phyloP scores from a whole-genome alignment of 2,113 vertebrate genomes.

The Arizona elegans region DNA sequence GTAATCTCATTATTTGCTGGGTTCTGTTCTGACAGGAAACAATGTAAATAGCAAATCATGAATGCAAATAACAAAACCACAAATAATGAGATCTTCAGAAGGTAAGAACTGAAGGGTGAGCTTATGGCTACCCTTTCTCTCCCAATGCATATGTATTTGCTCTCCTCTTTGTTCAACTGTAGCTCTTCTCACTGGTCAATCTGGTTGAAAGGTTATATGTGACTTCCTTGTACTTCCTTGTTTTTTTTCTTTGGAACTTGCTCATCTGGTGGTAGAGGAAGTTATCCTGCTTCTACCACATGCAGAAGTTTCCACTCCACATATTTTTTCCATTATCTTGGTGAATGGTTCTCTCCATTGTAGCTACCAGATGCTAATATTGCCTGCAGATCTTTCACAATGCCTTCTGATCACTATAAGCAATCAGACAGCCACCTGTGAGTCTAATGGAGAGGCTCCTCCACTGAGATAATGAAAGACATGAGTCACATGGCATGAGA shows the following conservation, averaged over 20 bases:
- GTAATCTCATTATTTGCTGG: neutral
- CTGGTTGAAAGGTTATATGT: neutral
- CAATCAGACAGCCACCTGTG: neutral
- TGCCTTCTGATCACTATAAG: neutral
- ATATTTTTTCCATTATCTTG: neutral
- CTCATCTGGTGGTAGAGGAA: neutral
- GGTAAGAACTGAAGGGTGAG: neutral
- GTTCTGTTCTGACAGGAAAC: neutral
- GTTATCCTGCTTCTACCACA: neutral
- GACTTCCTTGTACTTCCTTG: neutral
- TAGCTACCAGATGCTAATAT: neutral
- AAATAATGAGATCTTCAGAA: neutral
- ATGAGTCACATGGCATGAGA: neutral
- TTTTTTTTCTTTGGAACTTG: neutral
- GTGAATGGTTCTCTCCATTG: neutral
- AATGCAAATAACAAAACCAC: neutral
- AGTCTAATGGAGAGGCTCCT: neutral
- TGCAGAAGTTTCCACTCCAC: neutral
- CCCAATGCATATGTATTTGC: neutral
- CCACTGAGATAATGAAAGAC: neutral
- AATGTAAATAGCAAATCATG: neutral
- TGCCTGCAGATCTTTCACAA: neutral
- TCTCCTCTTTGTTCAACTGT: neutral
- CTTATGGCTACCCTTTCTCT: neutral
- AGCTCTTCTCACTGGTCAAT: neutral